These are phyloP conservation scores for Pampus argenteus DNA, from an alignment of 2,797 vertebrate species.

Conservation along the genomic window DNA sequence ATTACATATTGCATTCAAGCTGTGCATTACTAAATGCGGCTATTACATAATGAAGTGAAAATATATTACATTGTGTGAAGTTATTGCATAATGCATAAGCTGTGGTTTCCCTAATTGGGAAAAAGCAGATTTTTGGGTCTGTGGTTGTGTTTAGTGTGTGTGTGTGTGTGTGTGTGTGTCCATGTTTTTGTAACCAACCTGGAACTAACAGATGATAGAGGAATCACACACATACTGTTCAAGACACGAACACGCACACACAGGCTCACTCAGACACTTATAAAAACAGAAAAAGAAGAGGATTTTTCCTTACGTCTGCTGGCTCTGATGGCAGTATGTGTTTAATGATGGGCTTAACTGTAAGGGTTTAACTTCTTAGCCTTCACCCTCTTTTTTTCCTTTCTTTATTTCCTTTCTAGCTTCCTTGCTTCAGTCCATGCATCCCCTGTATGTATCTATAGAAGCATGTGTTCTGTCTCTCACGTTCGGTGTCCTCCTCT, in stretches of 20 bases:
- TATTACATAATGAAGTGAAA: no score
- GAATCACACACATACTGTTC: neutral
- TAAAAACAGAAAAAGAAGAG: neutral
- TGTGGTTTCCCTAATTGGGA: no score
- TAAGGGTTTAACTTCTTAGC: conserved; percentile 47
- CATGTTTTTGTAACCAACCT: neutral
- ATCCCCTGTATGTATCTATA: neutral
- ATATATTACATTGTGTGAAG: no score
- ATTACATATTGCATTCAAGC: no score
- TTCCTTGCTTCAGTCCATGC: neutral
- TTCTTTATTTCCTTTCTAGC: neutral
- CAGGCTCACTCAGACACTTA: neutral
- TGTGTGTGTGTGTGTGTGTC: no score
- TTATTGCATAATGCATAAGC: no score
- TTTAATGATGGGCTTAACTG: conserved; percentile 50
- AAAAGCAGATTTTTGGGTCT: no score
- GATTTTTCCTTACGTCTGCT: neutral
- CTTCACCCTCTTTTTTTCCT: neutral
- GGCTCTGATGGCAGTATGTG: conserved; percentile 22
- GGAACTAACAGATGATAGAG: neutral
- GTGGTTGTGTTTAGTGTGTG: no score
- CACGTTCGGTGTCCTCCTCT: conserved; percentile 3
- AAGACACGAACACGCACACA: neutral
- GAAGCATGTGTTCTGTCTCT: neutral
- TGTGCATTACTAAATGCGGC: no score